Conservation (phyloP, 2,113 vertebrate genomes). For the Aleadryas rufinucha region DNA sequence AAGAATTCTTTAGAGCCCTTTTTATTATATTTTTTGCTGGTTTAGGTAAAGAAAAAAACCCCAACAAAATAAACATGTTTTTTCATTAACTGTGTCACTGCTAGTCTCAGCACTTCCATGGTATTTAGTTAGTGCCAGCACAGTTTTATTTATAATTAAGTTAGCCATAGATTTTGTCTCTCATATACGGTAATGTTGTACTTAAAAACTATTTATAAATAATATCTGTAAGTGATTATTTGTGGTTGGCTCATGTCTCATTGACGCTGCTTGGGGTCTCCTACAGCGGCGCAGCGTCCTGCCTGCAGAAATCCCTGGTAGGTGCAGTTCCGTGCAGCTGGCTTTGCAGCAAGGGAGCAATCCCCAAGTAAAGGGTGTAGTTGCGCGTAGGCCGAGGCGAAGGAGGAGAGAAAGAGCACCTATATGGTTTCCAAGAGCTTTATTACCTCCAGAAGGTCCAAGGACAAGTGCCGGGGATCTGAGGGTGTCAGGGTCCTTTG, state of each 20-base stretch:
- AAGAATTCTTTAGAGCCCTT: not conserved
- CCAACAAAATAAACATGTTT: rapidly evolving
- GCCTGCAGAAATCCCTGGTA: too few species aligned
- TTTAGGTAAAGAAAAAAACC: not conserved
- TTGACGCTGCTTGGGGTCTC: too few species aligned
- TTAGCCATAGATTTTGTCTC: not conserved
- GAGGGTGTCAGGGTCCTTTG: too few species aligned
- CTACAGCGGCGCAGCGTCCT: too few species aligned
- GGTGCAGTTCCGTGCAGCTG: too few species aligned
- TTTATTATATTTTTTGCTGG: not conserved
- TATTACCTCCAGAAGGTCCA: too few species aligned
- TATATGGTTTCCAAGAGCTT: too few species aligned
- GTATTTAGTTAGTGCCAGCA: not conserved
- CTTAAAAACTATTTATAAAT: not conserved
- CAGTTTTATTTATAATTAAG: not conserved
- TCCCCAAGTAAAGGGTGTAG: too few species aligned
- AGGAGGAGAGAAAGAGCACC: too few species aligned
- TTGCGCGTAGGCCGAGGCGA: too few species aligned
- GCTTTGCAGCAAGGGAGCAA: too few species aligned
- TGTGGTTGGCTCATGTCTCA: not conserved
- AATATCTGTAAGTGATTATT: not conserved
- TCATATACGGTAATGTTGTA: not conserved
- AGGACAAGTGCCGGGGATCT: too few species aligned
- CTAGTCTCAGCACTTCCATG: not conserved
- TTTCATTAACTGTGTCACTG: not conserved